Conservation (phyloP, 2,888 invertebrate species). For the Tromatobia lineatoria region DNA sequence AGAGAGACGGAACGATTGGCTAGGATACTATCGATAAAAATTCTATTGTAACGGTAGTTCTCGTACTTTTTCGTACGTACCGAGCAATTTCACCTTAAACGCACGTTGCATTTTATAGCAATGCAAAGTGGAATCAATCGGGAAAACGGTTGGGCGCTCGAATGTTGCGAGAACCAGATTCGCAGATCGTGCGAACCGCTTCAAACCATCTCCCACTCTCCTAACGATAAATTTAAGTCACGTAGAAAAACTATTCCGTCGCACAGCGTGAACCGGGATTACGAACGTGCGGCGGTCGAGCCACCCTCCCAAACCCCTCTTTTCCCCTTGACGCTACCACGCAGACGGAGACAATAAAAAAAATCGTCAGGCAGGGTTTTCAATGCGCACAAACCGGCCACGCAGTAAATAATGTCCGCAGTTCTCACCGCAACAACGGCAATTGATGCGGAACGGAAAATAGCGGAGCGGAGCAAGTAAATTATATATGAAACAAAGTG, state of each 20-base stretch:
- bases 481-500: constrained; percentile 53
- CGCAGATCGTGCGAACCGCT: constrained; percentile 47
- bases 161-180: constrained; percentile 23
- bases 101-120: constrained; percentile 71
- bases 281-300: constrained; percentile 64
- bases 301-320: constrained; percentile 18
- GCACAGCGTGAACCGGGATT: constrained; percentile 76
- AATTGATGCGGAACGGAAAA: constrained; percentile 55
- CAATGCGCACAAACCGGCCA: constrained; percentile 68
- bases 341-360: constrained; percentile 63
- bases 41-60: constrained; percentile 63
- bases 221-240: constrained; percentile 82
- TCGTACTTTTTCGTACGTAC: constrained; percentile 58
- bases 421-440: constrained; percentile 52
- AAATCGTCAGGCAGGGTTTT: constrained; percentile 72
- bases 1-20: constrained; percentile 7
- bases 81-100: constrained; percentile 71
- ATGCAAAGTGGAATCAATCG: constrained; percentile 74
- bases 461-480: constrained; percentile 38
- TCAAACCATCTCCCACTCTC: constrained; percentile 58
- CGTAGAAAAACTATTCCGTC: constrained; percentile 83
- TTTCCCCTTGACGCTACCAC: constrained; percentile 18
- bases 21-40: constrained; percentile 57
- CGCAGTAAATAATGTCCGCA: constrained; percentile 79
- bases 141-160: constrained; percentile 56